Base-by-base conservation (phyloP, 2,797 vertebrate species). In the Mallotus villosus region DNA sequence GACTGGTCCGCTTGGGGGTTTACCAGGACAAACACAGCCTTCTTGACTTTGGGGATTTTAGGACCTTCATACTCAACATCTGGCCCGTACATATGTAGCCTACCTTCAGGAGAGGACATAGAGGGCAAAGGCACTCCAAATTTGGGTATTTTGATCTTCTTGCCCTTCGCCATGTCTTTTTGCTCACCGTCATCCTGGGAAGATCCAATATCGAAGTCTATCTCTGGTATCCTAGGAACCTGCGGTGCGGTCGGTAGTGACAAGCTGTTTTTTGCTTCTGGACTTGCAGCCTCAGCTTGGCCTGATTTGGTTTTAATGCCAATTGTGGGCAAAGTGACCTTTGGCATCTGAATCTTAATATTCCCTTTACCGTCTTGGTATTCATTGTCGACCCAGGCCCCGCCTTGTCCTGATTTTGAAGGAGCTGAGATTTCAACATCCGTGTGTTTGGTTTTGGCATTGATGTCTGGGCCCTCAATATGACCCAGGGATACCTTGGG, bases 61-160 rank as follows among this genome's bases (percentile, higher is more conserved):
- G 86, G 86, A 7, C 92, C 87, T 41, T 90, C 90, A 68, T 90
- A 89, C 16, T 86, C 85, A 41, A 90, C 68, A 14, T 92, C 89
- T 74, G 81, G 73, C 1, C 87, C 83, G 68, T 76, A 82, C 2
- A 92, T 55, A 67, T 87, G 72, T 9, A 82, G 41, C 61, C 75
- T 82, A 68, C 71, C 77, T 53, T 92, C 89, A 6, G 90, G 91
- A 53, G 84, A 82, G 0, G 83, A 79, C 3, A 89, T 86, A 29
- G 88, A 90, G 0, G 93, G 91, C 67, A 94, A 79, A 27, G 85
- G 86, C 2, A 95, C 76, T 9, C 93, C 92, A 71, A 95, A 93
- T 61, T 93, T 94, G 0, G 94, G 93, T 68, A 95, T 82, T 88
- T 94, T 94, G 24, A 93, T 86, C 85, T 92, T 93, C 21, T 84